Conservation (phyloP, 1,140 invertebrate genomes). For the Drosophila tsacasi region DNA sequence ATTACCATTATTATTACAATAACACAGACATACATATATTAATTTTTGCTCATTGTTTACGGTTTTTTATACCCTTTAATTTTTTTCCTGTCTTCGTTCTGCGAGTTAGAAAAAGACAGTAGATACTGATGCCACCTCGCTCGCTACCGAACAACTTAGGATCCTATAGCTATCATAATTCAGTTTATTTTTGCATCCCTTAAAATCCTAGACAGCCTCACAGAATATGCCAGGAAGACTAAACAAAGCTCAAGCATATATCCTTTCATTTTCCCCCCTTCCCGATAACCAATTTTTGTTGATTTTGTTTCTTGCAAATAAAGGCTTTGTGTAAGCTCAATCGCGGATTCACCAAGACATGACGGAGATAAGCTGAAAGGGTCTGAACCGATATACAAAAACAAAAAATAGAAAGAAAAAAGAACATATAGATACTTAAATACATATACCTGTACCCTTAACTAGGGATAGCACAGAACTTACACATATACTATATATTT, state of each 20-base stretch:
- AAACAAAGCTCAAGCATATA: background rate
- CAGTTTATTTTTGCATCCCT: background rate
- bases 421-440: constrained; percentile 19
- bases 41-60: background rate
- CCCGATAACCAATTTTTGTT: background rate
- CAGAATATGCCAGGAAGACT: background rate
- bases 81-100: background rate
- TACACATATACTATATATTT: constrained; percentile 39
- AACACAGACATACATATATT: background rate
- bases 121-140: constrained; percentile 24
- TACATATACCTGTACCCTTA: constrained; percentile 36
- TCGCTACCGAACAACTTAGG: constrained; percentile 2
- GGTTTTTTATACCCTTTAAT: background rate
- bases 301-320: background rate
- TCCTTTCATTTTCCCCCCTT: background rate
- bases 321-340: constrained; percentile 4
- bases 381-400: constrained; percentile 47
- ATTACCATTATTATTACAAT: background rate
- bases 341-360: constrained; percentile 4
- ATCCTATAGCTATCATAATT: constrained; percentile 14
- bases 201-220: background rate
- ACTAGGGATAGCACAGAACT: constrained; percentile 34
- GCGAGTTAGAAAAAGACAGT: constrained; percentile 59
- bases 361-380: constrained; percentile 3
- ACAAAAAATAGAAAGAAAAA: background rate